Evolutionary conservation across 2,888 invertebrate genomes (phyloP).

Genomic region (Vanessa cardui): DNA sequence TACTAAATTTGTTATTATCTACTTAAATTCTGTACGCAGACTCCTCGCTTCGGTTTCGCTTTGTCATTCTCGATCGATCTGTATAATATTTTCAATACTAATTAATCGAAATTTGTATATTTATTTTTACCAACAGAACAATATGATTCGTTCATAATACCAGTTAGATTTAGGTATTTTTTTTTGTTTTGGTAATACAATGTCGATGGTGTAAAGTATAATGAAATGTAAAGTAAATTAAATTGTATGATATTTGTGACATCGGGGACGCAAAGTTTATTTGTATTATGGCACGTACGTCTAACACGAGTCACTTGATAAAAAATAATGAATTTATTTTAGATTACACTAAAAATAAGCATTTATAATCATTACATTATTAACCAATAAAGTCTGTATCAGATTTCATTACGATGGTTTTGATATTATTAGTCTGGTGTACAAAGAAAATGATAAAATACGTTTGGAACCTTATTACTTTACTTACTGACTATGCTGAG

Average conservation of each 20-base stretch:
- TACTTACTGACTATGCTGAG: too few species aligned
- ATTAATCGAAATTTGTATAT: not conserved
- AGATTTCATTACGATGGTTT: too few species aligned
- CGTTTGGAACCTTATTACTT: too few species aligned
- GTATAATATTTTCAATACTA: too few species aligned
- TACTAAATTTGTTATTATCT: too few species aligned
- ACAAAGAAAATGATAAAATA: too few species aligned
- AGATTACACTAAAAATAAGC: not conserved
- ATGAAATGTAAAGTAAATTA: not conserved
- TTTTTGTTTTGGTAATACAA: slow-evolving; percentile 4
- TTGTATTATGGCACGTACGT: not conserved
- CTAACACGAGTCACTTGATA: too few species aligned
- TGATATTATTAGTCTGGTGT: too few species aligned
- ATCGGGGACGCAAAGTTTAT: not conserved
- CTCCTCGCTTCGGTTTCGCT: not conserved
- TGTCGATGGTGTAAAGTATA: not conserved
- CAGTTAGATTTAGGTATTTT: not conserved
- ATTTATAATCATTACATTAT: too few species aligned
- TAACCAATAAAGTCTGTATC: too few species aligned
- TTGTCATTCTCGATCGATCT: not conserved
- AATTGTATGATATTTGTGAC: not conserved
- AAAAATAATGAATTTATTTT: not conserved
- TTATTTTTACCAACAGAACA: too few species aligned
- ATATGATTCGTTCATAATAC: not conserved
- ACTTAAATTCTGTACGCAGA: too few species aligned